phyloP scores from a whole-genome alignment of 2,113 vertebrate genomes.

The Synodontis membranacea region DNA sequence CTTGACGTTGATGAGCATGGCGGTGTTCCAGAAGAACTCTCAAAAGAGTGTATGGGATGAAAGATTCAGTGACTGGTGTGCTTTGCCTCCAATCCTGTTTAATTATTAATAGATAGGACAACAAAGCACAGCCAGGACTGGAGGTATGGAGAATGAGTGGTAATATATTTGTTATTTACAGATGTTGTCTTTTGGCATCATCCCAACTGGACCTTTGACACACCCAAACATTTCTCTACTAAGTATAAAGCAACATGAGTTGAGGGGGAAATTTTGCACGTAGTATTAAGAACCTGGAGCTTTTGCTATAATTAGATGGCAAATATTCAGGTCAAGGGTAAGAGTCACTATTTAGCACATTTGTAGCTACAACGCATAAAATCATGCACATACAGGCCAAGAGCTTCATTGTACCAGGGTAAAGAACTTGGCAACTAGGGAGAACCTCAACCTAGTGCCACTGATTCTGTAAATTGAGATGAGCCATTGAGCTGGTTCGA shows the following conservation, averaged over 20 bases:
- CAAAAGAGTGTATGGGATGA: not conserved
- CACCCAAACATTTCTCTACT: not conserved
- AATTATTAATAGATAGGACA: not conserved
- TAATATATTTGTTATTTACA: not conserved
- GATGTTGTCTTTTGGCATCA: not conserved
- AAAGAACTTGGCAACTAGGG: not conserved
- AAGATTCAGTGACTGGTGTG: not conserved
- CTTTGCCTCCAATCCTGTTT: not conserved
- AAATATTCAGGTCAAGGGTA: not conserved
- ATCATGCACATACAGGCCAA: not conserved
- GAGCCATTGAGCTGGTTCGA: not conserved
- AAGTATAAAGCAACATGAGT: not conserved
- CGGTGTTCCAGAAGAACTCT: too few species aligned
- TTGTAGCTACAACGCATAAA: not conserved
- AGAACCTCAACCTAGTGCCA: not conserved
- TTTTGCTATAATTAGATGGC: not conserved
- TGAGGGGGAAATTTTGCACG: not conserved
- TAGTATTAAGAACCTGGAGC: not conserved
- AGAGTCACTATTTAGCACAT: not conserved
- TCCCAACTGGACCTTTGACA: not conserved
- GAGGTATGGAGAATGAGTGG: not conserved
- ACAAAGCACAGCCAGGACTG: not conserved
- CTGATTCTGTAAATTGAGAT: not conserved
- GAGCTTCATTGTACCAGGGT: not conserved
- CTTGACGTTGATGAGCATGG: too few species aligned